Percentiles rank a stretch among this genome's conserved stretches.
Evolutionary conservation across 2,113 vertebrate species (phyloP).

Genomic region (Pituophis catenifer): DNA sequence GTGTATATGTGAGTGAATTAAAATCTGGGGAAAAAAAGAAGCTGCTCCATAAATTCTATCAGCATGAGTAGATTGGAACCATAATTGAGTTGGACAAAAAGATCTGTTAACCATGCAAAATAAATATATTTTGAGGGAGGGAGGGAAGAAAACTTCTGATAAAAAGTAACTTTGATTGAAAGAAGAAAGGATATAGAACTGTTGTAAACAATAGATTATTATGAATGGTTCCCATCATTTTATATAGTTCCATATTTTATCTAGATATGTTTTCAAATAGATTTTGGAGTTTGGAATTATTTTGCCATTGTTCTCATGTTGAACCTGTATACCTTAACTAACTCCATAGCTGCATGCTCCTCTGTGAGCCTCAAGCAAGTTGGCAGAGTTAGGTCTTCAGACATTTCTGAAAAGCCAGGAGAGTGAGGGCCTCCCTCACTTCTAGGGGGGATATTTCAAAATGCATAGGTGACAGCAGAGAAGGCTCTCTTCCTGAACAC

Average conservation of each 20-base stretch:
- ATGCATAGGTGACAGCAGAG: neutral
- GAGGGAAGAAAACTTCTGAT: neutral
- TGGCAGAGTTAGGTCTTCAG: neutral
- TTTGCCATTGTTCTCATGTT: neutral
- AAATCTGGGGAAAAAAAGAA: constrained; percentile 37
- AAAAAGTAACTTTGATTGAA: constrained; percentile 11
- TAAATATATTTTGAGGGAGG: neutral
- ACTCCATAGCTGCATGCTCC: neutral
- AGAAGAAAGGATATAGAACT: neutral
- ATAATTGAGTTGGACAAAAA: neutral
- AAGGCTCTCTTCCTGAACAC: neutral
- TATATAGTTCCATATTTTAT: neutral
- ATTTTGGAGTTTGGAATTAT: neutral
- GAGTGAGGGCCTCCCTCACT: too few species aligned
- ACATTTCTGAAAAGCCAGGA: neutral
- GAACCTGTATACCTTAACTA: neutral
- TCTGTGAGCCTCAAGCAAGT: neutral
- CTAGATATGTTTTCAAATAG: neutral
- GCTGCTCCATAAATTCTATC: constrained; percentile 3
- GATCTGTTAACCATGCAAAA: neutral
- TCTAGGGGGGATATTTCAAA: neutral
- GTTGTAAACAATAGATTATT: neutral
- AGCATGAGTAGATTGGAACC: constrained; percentile 16
- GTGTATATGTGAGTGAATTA: constrained; percentile 12
- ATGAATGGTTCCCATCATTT: neutral